Percentiles rank a stretch among this genome's conserved stretches.
These are phyloP conservation scores for Pedetes capensis DNA, from an alignment of 2,113 vertebrate genomes.

Conservation along the genomic window DNA sequence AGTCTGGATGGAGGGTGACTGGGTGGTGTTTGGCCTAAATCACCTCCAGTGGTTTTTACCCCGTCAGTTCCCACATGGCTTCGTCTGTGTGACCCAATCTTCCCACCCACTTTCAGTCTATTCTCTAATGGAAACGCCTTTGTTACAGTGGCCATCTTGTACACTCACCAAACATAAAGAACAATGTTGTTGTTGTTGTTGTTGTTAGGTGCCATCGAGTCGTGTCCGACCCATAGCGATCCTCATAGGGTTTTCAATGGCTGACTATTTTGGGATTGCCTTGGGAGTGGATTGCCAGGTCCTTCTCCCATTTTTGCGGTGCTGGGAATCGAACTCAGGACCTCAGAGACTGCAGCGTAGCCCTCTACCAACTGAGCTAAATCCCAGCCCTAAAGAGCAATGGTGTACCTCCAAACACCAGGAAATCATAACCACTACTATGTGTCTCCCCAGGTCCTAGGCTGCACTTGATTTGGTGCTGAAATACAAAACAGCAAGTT, in stretches of 20 bases:
- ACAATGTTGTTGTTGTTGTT: too few relatives aligned
- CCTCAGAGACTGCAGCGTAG: too few relatives aligned
- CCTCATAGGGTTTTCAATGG: too few relatives aligned
- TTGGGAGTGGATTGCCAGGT: too few relatives aligned
- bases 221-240: too few relatives aligned
- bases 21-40: background rate
- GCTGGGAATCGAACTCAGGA: too few relatives aligned
- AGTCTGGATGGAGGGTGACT: background rate
- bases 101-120: background rate
- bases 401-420: background rate
- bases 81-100: too few relatives aligned
- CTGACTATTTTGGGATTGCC: too few relatives aligned
- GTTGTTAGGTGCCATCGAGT: too few relatives aligned
- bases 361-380: too few relatives aligned
- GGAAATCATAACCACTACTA: background rate
- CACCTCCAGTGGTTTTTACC: background rate
- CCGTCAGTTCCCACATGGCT: fast-evolving
- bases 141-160: background rate
- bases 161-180: background rate
- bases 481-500: background rate
- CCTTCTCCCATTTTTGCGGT: too few relatives aligned
- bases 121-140: background rate
- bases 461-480: background rate
- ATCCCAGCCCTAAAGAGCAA: too few relatives aligned
- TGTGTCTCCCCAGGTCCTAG: background rate